phyloP scores from a whole-genome alignment of 2,888 invertebrate species.

The Drosophila nigritarsus region DNA sequence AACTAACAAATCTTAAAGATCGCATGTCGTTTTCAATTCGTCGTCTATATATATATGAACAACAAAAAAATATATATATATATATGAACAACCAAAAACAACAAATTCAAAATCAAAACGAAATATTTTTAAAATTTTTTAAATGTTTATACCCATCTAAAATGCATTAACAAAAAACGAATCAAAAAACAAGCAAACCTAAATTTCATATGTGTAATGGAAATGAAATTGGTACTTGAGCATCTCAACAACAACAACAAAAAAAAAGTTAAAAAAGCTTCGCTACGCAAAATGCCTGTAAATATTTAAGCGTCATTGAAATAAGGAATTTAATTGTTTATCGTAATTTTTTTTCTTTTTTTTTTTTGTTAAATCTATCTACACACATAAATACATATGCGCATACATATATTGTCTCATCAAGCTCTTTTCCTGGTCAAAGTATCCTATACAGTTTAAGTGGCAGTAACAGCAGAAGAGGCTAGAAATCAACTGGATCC shows the following conservation, averaged over 20 bases:
- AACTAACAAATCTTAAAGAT: constrained; percentile 42
- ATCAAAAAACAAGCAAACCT: constrained; percentile 14
- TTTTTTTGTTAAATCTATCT: background rate
- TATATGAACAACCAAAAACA: constrained; percentile 18
- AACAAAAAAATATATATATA: constrained; percentile 4
- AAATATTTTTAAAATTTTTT: constrained; percentile 73
- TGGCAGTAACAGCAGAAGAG: constrained; percentile 22
- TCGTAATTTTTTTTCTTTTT: background rate
- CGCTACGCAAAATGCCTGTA: constrained; percentile 77
- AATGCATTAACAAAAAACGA: constrained; percentile 46
- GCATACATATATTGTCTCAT: constrained; percentile 13
- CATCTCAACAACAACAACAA: constrained; percentile 33
- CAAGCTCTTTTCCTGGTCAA: constrained; percentile 62
- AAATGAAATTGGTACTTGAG: constrained; percentile 54
- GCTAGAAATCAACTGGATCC: constrained; percentile 26
- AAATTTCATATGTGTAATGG: constrained; percentile 31
- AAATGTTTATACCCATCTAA: constrained; percentile 69
- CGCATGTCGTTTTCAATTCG: constrained; percentile 64
- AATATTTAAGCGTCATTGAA: constrained; percentile 60
- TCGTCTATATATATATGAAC: constrained; percentile 57
- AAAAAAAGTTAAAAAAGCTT: constrained; percentile 48
- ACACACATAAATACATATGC: background rate
- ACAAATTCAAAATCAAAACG: constrained; percentile 59
- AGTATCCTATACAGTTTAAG: constrained; percentile 54
- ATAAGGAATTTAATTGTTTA: constrained; percentile 31